phyloP scores from a whole-genome alignment of 2,113 vertebrate species.

The Megaleporinus macrocephalus region DNA sequence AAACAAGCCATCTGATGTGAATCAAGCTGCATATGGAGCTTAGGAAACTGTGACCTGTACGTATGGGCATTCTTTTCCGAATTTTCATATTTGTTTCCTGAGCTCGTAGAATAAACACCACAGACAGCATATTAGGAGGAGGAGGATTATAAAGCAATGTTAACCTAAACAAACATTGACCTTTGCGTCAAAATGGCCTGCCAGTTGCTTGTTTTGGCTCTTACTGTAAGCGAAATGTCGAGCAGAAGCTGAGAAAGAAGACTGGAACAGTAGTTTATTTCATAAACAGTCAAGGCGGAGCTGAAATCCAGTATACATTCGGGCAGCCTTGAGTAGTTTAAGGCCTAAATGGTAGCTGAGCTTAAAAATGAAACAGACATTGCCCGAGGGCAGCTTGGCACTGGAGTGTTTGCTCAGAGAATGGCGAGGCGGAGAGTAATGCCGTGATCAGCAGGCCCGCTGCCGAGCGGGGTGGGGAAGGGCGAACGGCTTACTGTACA shows the following conservation, averaged over 20 bases:
- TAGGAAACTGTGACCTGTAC: constrained; percentile 3
- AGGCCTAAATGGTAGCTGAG: not conserved
- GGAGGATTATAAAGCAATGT: not conserved
- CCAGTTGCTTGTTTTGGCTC: constrained; percentile 22
- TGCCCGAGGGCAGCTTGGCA: constrained; percentile 24
- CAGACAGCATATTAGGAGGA: not conserved
- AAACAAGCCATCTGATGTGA: constrained; percentile 21
- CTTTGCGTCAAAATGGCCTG: not conserved
- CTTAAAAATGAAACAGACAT: constrained; percentile 26
- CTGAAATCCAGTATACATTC: not conserved
- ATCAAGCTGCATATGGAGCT: constrained; percentile 33
- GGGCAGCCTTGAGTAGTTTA: not conserved
- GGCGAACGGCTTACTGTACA: not conserved
- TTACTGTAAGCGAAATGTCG: constrained; percentile 3
- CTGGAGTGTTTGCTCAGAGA: not conserved
- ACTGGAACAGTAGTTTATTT: not conserved
- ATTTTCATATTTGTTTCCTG: not conserved
- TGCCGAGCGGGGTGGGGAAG: not conserved
- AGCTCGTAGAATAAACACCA: too few relatives aligned
- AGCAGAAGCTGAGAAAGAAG: not conserved
- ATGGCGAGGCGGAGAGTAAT: constrained; percentile 6
- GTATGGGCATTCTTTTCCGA: not conserved
- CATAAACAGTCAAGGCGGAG: not conserved
- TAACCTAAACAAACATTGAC: not conserved
- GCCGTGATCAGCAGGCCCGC: not conserved